A percentile compares a stretch with the other conserved stretches of the same genome.
These are phyloP conservation scores for Caenorhabditis sinica DNA, from an alignment of 2,888 invertebrate genomes.

Conservation along the genomic window DNA sequence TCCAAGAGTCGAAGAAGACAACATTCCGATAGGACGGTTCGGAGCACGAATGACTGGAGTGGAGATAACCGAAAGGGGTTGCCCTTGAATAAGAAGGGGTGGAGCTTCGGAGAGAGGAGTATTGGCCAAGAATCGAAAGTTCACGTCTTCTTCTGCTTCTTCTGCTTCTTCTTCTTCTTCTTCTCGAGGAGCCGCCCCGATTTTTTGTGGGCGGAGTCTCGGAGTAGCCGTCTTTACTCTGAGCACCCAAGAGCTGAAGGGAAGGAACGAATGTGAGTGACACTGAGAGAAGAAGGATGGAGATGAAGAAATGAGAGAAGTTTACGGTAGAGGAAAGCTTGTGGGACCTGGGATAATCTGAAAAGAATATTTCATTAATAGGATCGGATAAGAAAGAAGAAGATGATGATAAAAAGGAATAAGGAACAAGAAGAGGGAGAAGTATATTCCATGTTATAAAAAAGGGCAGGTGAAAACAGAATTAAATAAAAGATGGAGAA, in stretches of 20 bases:
- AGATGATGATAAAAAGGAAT: neutral
- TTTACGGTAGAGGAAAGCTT: constrained; percentile 56
- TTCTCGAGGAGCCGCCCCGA: constrained; percentile 44
- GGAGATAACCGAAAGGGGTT: constrained; percentile 3
- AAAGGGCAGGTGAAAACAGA: neutral
- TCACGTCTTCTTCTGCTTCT: constrained; percentile 45
- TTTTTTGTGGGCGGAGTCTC: constrained; percentile 43
- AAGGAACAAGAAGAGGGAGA: neutral
- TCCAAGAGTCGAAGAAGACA: neutral
- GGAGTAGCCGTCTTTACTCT: constrained; percentile 41
- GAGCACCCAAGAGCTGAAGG: constrained; percentile 34
- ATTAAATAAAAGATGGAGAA: neutral
- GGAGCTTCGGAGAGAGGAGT: constrained; percentile 3
- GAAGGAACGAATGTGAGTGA: neutral
- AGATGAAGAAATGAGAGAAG: constrained; percentile 5
- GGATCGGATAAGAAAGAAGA: constrained; percentile 16
- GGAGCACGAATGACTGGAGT: constrained; percentile 42
- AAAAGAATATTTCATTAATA: neutral
- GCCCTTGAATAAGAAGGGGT: constrained; percentile 3
- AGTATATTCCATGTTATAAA: constrained; percentile 9
- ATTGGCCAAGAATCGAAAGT: constrained; percentile 52
- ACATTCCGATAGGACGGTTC: constrained; percentile 7
- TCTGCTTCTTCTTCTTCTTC: constrained; percentile 12
- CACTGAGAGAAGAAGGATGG: neutral
- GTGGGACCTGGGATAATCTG: constrained; percentile 11